Evolutionary conservation across 2,113 vertebrate species (phyloP).

Genomic region (Misgurnus anguillicaudatus): DNA sequence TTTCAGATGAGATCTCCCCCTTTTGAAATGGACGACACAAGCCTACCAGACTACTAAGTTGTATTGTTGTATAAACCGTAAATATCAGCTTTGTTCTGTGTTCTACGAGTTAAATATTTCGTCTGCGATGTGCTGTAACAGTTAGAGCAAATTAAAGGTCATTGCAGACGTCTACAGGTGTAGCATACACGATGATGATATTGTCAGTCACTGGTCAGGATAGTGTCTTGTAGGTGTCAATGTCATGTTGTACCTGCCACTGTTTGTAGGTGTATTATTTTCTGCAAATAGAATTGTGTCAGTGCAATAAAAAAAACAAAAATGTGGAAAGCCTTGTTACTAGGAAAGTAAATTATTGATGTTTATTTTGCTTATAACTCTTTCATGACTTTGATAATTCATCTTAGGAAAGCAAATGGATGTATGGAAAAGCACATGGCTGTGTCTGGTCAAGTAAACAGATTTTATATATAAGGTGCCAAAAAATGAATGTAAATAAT

Average conservation of each 20-base stretch:
- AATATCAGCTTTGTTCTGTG: slow-evolving; percentile 19
- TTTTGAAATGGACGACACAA: not conserved
- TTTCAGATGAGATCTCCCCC: not conserved
- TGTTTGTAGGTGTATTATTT: slow-evolving; percentile 31
- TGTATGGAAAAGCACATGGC: no score
- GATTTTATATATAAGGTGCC: no score
- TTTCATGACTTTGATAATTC: no score
- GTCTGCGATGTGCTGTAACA: slow-evolving; percentile 7
- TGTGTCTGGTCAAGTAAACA: no score
- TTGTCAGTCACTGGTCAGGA: slow-evolving; percentile 1
- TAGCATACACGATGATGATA: slow-evolving; percentile 8
- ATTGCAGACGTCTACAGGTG: slow-evolving; percentile 11
- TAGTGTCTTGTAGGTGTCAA: slow-evolving; percentile 25
- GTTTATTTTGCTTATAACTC: not conserved
- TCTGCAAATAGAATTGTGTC: slow-evolving; percentile 42
- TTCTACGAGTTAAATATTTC: not conserved
- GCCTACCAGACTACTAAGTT: slow-evolving; percentile 2
- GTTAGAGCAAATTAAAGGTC: not conserved
- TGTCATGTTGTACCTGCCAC: slow-evolving; percentile 32
- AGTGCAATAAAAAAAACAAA: slow-evolving; percentile 36
- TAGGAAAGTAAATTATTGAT: slow-evolving; percentile 10
- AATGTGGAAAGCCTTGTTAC: slow-evolving; percentile 22
- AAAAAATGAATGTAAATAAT: no score
- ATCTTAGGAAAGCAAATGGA: no score
- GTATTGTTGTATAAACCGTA: slow-evolving; percentile 13